Conservation (phyloP, 1,140 invertebrate species). For the Sarcophaga peregrina region DNA sequence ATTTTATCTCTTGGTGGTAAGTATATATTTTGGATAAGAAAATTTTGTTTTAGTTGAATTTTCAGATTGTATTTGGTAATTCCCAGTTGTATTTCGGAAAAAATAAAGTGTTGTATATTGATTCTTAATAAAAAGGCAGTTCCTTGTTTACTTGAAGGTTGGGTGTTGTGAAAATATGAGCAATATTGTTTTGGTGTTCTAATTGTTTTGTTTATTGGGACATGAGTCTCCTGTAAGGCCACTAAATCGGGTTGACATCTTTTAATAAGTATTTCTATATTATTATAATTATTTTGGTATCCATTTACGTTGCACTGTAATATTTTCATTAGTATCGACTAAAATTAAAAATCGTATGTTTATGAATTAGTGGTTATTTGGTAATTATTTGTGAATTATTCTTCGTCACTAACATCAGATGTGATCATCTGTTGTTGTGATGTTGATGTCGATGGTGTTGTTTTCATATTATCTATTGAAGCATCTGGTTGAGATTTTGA, state of each 20-base stretch:
- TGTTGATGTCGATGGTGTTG: background rate
- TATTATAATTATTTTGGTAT: no score
- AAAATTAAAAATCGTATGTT: background rate
- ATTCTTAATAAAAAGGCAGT: conserved; percentile 5
- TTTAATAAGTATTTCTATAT: no score
- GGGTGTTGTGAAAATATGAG: conserved; percentile 19
- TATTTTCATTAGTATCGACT: background rate
- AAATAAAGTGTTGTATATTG: conserved; percentile 6
- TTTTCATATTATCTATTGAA: background rate
- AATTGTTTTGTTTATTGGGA: background rate
- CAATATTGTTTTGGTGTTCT: conserved; percentile 8
- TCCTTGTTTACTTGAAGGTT: conserved; percentile 29
- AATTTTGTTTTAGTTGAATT: background rate
- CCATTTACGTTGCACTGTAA: no score
- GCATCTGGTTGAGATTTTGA: background rate
- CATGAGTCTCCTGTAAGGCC: conserved; percentile 29
- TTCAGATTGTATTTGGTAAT: conserved; percentile 20
- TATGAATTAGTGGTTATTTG: background rate
- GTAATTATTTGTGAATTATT: background rate
- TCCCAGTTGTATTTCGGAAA: background rate
- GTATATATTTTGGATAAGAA: conserved; percentile 3
- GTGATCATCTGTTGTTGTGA: background rate
- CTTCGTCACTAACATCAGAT: background rate
- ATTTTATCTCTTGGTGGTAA: conserved; percentile 16
- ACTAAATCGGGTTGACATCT: conserved; percentile 14